Evolutionary conservation across 2,888 invertebrate species (phyloP), one percentile per base, ranked within the genome.

Genomic region (Aleiodes testaceus): DNA sequence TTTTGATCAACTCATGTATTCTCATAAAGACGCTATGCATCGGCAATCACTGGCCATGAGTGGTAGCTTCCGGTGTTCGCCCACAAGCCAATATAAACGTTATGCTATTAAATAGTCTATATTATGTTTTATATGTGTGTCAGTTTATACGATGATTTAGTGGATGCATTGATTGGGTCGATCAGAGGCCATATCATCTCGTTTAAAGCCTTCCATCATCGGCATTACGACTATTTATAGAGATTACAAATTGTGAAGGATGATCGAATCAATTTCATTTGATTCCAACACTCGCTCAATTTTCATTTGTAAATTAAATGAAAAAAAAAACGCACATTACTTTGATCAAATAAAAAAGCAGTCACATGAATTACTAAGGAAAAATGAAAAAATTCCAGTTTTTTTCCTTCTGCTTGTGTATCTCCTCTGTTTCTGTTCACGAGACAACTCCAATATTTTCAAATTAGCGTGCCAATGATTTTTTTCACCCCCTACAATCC

Each of bases 101-200:
- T 76, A 73, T 61, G 78, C 75, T 55, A 78, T 82, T 83, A 84
- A 83, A 81, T 59, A 42, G 59, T 42, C 59, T 36, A 36, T 59
- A 30, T 53, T 9, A n/a, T 59, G 59, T 59, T 36, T n/a, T 42
- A 42, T 42, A 9, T 36, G 42, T 84, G 82, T 80, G 86, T 85
- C 85, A 86, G 83, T 84, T 85, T 86, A 86, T 85, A 87, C 86
- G 86, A 87, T 86, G 87, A 86, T 87, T 86, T 86, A 86, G 84
- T 87, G 83, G 84, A 86, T 81, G 84, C 86, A 87, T 87, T 87
- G 87, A 87, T 87, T 87, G 85, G 84, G 84, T 84, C 85, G 85
- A 85, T 85, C 86, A 85, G 83, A 81, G 84, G 84, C 85, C 85
- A 83, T 85, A 86, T 85, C 84, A 84, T 86, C 85, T 84, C 82